phyloP scores from a whole-genome alignment of 2,888 invertebrate species.

The Phyto melanocephala region DNA sequence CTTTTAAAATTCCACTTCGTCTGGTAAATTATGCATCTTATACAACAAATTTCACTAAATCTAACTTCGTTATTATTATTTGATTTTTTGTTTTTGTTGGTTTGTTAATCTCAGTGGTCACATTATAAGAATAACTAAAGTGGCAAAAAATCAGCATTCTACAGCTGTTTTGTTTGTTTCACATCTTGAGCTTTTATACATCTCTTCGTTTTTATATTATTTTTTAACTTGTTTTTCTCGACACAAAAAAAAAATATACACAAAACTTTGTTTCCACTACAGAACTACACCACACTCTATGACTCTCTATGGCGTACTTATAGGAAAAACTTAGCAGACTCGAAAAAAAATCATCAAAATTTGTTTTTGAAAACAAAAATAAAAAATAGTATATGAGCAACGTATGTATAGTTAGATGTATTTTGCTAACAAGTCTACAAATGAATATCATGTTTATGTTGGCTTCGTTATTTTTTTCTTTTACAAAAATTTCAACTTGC shows the following conservation, averaged over 20 bases:
- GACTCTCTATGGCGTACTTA: conserved; percentile 60
- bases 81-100: not conserved
- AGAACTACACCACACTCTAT: conserved; percentile 52
- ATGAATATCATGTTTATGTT: conserved; percentile 58
- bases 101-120: conserved; percentile 58
- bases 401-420: not conserved
- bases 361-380: not conserved
- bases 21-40: not conserved
- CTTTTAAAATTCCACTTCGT: no score
- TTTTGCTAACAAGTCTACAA: conserved; percentile 37
- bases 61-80: conserved; percentile 23
- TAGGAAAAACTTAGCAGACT: conserved; percentile 60
- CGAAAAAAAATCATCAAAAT: conserved; percentile 46
- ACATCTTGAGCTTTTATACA: conserved; percentile 28
- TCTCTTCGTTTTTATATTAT: not conserved
- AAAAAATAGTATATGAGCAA: conserved; percentile 22
- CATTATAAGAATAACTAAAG: conserved; percentile 30
- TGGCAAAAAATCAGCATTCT: conserved; percentile 40
- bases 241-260: not conserved
- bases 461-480: conserved; percentile 50
- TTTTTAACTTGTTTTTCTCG: not conserved
- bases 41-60: not conserved
- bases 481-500: not conserved
- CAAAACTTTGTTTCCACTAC: conserved; percentile 19
- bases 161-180: conserved; percentile 58